Conservation (phyloP, 1,140 invertebrate species). For the Globodera ellingtonae region DNA sequence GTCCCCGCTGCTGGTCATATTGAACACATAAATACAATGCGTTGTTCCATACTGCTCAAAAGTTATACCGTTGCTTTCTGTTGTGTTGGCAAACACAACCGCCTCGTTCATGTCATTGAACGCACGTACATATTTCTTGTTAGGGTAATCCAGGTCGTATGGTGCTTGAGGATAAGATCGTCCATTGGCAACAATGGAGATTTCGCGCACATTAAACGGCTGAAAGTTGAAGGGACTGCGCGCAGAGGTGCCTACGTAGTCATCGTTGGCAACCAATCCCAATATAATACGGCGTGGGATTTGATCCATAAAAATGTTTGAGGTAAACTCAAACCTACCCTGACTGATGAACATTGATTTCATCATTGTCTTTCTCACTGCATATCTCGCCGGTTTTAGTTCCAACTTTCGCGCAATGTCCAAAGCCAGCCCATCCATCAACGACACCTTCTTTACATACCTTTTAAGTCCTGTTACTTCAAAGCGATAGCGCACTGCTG, state of each 20-base stretch:
- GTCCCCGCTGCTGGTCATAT: slow-evolving; percentile 15
- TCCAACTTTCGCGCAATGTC: slow-evolving; percentile 22
- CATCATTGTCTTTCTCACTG: slow-evolving; percentile 22
- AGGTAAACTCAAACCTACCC: slow-evolving; percentile 5
- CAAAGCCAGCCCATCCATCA: slow-evolving; percentile 25
- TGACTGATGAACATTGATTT: slow-evolving; percentile 25
- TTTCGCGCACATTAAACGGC: slow-evolving; percentile 31
- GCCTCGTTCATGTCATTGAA: slow-evolving; percentile 30
- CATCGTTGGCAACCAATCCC: slow-evolving; percentile 11
- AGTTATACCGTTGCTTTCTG: background rate
- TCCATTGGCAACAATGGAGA: slow-evolving; percentile 11
- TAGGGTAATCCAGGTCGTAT: slow-evolving; percentile 28
- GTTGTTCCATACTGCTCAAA: background rate
- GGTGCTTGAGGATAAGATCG: slow-evolving; percentile 9
- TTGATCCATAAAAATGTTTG: slow-evolving; percentile 32
- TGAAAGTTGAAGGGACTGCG: slow-evolving; percentile 32
- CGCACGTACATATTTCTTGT: slow-evolving; percentile 21
- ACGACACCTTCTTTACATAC: slow-evolving; percentile 4
- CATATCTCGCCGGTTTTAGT: slow-evolving; percentile 6
- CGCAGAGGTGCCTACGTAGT: slow-evolving; percentile 3
- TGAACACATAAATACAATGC: background rate
- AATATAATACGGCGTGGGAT: slow-evolving; percentile 21
- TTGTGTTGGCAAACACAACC: slow-evolving; percentile 12
- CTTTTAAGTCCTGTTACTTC: background rate
- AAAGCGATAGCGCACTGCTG: background rate